Evolutionary conservation across 2,113 vertebrate species (phyloP), one percentile per base, ranked within the genome.

Genomic region (Sphaerodactylus townsendi): DNA sequence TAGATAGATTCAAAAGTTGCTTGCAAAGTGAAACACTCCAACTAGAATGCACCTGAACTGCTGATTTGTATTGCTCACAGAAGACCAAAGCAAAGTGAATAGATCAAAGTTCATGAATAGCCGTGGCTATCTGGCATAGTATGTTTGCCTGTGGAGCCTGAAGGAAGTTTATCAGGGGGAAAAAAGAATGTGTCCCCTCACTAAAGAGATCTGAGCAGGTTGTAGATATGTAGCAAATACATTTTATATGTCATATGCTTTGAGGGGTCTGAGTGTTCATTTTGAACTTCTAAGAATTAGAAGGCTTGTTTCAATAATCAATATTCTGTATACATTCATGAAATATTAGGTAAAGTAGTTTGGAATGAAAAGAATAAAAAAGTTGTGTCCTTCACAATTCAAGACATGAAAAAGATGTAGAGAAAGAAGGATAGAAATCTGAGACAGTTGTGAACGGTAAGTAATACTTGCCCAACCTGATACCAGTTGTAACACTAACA

Each of bases 261-360:
- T 64, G n/a, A 78, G 41, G 28, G 87, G 56, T 35, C 64, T 70
- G 37, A 25, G 28, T 9, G 10, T n/a, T 90, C 70, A 33, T 53
- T 93, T 91, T 91, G 83, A 88, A 72, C 87, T 80, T 86, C 75
- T n/a, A n/a, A n/a, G n/a, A n/a, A n/a, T n/a, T n/a, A 88, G 85
- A 37, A 83, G 83, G 86, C 87, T 33, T 64, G 11, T 70, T 79
- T 89, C 44, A 44, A 44, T 89, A 6, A 84, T 85, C 77, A 85
- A 85, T 73, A 48, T 83, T 88, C 33, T 25, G 35, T 82, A 87
- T 86, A n/a, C n/a, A 48, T 93, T 89, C 88, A 86, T 92, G 89
- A 92, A 69, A 4, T 1, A 48, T 79, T 74, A 75, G 87, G 48
- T 84, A 39, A 85, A 86, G 85, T 85, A 35, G 85, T 93, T 93